A percentile compares a stretch with the other conserved stretches of the same genome.
Evolutionary conservation across 2,113 vertebrate species (phyloP).

Genomic region (Nerophis ophidion): DNA sequence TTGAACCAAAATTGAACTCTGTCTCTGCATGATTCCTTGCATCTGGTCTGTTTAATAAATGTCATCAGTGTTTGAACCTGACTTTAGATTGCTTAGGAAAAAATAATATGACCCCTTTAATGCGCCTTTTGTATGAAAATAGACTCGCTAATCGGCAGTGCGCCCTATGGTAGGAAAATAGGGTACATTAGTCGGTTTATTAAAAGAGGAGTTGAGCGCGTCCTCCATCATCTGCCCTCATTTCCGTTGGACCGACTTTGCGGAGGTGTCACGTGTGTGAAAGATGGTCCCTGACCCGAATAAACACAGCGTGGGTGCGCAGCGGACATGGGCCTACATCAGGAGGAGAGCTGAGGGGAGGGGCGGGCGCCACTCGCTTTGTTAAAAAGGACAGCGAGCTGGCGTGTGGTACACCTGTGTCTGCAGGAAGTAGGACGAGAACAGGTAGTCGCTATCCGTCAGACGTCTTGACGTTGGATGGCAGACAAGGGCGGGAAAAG

Average conservation of each 20-base stretch:
- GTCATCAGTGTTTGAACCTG: no score
- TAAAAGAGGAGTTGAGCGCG: conserved; percentile 88
- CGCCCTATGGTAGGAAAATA: conserved; percentile 20
- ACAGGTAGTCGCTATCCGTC: conserved; percentile 75
- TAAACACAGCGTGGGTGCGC: conserved; percentile 79
- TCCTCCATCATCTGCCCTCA: conserved; percentile 96
- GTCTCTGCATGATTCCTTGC: no score
- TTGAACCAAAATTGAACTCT: no score
- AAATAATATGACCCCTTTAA: no score
- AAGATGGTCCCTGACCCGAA: conserved; percentile 98
- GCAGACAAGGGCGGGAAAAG: conserved; percentile 78
- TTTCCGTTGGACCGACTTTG: conserved; percentile 91
- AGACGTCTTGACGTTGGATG: conserved; percentile 45
- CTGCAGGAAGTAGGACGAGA: conserved; percentile 76
- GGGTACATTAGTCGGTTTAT: conserved; percentile 99
- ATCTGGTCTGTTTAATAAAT: no score
- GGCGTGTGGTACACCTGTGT: conserved; percentile 78
- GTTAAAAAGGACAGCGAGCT: no score
- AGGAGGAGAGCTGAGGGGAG: neutral
- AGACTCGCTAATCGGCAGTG: no score
- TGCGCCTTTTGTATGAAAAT: no score
- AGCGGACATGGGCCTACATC: conserved; percentile 55
- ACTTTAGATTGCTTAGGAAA: no score
- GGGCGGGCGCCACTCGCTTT: conserved; percentile 8
- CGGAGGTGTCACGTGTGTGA: conserved; percentile 93